Percentiles rank a stretch among this genome's conserved stretches.
Evolutionary conservation across 2,113 vertebrate species (phyloP).

Genomic region (Athene noctua): DNA sequence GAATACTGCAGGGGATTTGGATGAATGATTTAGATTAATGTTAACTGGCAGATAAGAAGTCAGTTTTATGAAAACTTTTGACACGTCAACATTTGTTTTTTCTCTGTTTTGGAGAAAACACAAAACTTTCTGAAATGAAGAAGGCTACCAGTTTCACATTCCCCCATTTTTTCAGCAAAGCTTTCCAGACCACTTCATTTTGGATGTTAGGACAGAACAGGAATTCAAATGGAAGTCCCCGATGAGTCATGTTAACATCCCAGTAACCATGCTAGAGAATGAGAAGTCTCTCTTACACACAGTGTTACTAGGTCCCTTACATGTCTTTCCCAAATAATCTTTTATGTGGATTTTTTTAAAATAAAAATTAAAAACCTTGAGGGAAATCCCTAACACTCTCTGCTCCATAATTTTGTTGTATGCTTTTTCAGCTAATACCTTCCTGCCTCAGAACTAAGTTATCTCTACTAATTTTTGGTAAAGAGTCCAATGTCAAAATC

Average conservation of each 20-base stretch:
- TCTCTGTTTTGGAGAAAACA: background rate
- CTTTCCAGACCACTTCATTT: background rate
- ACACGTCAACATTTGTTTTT: background rate
- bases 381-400: background rate
- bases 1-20: background rate
- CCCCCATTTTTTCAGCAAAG: background rate
- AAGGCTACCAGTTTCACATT: background rate
- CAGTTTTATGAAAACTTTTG: constrained; percentile 3
- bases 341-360: background rate
- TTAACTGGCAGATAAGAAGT: constrained; percentile 9
- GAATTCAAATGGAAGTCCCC: background rate
- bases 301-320: background rate
- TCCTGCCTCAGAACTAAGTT: background rate
- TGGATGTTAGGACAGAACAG: background rate
- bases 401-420: background rate
- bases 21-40: constrained; percentile 24
- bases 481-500: no score
- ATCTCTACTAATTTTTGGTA: background rate
- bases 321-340: background rate
- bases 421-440: background rate
- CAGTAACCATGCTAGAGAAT: background rate
- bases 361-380: background rate
- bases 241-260: background rate
- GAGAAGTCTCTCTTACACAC: background rate
- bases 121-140: background rate